Conservation (phyloP, 2,888 invertebrate species). For the Drosophila nr. perissopoda region DNA sequence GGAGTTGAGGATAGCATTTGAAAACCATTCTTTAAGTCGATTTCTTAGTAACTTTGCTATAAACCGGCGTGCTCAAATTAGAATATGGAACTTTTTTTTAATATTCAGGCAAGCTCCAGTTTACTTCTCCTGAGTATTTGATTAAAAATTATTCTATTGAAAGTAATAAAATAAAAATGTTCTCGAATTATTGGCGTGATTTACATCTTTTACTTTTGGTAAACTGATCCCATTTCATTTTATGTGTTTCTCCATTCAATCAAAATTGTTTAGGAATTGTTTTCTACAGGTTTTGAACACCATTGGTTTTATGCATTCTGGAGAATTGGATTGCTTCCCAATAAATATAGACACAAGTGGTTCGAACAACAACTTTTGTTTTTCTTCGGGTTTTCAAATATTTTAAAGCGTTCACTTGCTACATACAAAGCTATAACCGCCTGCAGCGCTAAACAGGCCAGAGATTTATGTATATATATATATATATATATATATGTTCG, state of each 20-base stretch:
- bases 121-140: background rate
- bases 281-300: conserved; percentile 6
- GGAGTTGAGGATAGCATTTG: background rate
- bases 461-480: conserved; percentile 39
- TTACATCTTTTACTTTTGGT: background rate
- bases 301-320: conserved; percentile 18
- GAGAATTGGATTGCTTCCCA: conserved; percentile 32
- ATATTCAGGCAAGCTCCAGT: background rate
- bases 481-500: background rate
- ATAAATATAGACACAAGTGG: conserved; percentile 33
- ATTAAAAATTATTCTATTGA: background rate
- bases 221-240: background rate
- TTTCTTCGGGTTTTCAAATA: conserved; percentile 22
- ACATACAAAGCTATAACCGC: conserved; percentile 38
- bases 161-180: background rate
- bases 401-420: conserved; percentile 43
- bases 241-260: background rate
- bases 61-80: too few species aligned
- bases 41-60: background rate
- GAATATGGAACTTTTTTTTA: background rate
- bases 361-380: conserved; percentile 25
- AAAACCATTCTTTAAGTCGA: background rate
- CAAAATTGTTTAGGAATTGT: background rate
- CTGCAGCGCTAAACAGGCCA: conserved; percentile 43
- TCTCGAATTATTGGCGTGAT: background rate